Percentiles rank a stretch among this genome's conserved stretches.
phyloP scores from a whole-genome alignment of 2,797 vertebrate genomes.

The Champsocephalus esox region DNA sequence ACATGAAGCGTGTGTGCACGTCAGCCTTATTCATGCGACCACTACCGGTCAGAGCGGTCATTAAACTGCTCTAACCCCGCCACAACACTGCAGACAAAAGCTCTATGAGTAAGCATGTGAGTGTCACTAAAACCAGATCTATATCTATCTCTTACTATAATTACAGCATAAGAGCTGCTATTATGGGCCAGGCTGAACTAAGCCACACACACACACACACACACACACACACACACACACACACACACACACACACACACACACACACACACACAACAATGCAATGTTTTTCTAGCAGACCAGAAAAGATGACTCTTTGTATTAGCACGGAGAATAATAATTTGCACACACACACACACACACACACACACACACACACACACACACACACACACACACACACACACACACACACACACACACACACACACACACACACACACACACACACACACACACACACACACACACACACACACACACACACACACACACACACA shows the following conservation, averaged over 20 bases:
- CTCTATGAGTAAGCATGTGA: constrained; percentile 47
- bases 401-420: constrained; percentile 10
- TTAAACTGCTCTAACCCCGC: constrained; percentile 48
- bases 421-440: constrained; percentile 24
- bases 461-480: too few relatives aligned
- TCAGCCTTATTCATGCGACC: constrained; percentile 68
- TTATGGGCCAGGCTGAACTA: constrained; percentile 65
- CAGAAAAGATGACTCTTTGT: too few relatives aligned
- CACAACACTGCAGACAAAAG: constrained; percentile 37
- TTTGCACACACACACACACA: too few relatives aligned
- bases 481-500: too few relatives aligned
- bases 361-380: too few relatives aligned
- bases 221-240: not conserved
- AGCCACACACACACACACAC: constrained; percentile 44
- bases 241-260: too few relatives aligned
- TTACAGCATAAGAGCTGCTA: constrained; percentile 71
- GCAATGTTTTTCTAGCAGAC: too few relatives aligned
- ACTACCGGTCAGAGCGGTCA: constrained; percentile 54
- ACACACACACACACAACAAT: too few relatives aligned
- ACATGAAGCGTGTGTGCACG: constrained; percentile 46
- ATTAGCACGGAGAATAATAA: too few relatives aligned
- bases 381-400: too few relatives aligned
- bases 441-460: not conserved
- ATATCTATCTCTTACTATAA: constrained; percentile 81
- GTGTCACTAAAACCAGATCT: constrained; percentile 75